These are phyloP conservation scores for Pseudorasbora parva DNA, from an alignment of 2,113 vertebrate genomes.

Conservation along the genomic window DNA sequence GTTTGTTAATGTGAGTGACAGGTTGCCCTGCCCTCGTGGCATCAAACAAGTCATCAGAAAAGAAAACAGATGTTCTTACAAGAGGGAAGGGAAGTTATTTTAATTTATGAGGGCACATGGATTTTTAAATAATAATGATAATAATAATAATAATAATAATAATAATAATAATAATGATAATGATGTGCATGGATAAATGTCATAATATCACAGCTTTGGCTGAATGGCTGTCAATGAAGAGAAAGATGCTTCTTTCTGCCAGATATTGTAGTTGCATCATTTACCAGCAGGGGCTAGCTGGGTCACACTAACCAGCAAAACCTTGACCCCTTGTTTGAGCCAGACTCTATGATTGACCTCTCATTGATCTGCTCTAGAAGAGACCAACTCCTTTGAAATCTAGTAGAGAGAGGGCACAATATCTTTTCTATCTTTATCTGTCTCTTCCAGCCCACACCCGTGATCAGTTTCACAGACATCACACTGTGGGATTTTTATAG, in stretches of 20 bases:
- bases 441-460: conserved; percentile 58
- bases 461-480: conserved; percentile 64
- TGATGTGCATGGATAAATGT: too few species aligned
- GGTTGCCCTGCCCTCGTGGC: too few species aligned
- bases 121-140: too few species aligned
- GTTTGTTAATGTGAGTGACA: too few species aligned
- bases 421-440: conserved; percentile 50
- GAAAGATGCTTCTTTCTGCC: neutral
- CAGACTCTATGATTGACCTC: neutral
- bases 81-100: too few species aligned
- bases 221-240: neutral
- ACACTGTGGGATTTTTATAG: conserved; percentile 65
- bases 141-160: too few species aligned
- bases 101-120: too few species aligned
- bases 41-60: too few species aligned
- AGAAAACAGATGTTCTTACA: too few species aligned
- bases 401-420: conserved; percentile 52
- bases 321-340: neutral
- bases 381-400: conserved; percentile 55
- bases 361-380: conserved; percentile 44
- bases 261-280: neutral
- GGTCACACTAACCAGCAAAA: neutral
- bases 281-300: neutral
- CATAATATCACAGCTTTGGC: neutral
- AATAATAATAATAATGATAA: too few species aligned